phyloP scores from a whole-genome alignment of 1,140 invertebrate species.

The Drosophila punjabiensis region DNA sequence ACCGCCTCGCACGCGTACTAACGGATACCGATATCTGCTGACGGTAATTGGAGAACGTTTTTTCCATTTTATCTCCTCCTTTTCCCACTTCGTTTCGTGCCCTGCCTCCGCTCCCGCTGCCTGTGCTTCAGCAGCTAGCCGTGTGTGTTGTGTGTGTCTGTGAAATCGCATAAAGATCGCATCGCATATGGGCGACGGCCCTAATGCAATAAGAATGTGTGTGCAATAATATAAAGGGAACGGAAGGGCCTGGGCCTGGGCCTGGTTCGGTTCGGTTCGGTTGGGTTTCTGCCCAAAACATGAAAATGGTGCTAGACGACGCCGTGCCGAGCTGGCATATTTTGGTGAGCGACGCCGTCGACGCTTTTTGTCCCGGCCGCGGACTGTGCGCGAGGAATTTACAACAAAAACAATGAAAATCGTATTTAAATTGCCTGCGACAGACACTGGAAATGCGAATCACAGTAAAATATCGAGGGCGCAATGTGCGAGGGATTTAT shows the following conservation, averaged over 20 bases:
- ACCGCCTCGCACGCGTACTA: slow-evolving; percentile 19
- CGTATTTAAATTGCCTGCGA: slow-evolving; percentile 40
- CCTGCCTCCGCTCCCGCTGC: slow-evolving; percentile 46
- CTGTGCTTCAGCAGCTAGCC: slow-evolving; percentile 19
- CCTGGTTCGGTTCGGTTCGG: slow-evolving; percentile 10
- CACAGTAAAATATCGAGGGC: slow-evolving; percentile 33
- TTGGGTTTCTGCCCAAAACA: slow-evolving; percentile 52
- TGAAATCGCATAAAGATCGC: slow-evolving; percentile 45
- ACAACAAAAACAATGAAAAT: slow-evolving; percentile 76
- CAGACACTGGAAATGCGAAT: slow-evolving; percentile 36
- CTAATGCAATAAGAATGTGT: slow-evolving; percentile 42
- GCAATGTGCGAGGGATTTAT: slow-evolving; percentile 33
- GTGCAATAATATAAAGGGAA: slow-evolving; percentile 48
- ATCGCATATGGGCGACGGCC: slow-evolving; percentile 36
- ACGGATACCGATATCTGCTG: slow-evolving; percentile 68
- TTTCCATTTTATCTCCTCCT: slow-evolving; percentile 83
- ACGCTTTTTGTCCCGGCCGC: slow-evolving; percentile 60
- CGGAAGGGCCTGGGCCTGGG: slow-evolving; percentile 2
- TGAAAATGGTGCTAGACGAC: slow-evolving; percentile 75
- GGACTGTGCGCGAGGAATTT: slow-evolving; percentile 72
- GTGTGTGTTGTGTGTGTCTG: slow-evolving; percentile 50
- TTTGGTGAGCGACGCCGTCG: slow-evolving; percentile 74
- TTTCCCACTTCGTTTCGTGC: slow-evolving; percentile 79
- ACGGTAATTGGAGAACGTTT: slow-evolving; percentile 84
- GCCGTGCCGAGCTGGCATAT: slow-evolving; percentile 81